Percentiles rank a stretch among this genome's conserved stretches.
Conservation (phyloP, 1,140 invertebrate genomes). For the Calosoma granatense region DNA sequence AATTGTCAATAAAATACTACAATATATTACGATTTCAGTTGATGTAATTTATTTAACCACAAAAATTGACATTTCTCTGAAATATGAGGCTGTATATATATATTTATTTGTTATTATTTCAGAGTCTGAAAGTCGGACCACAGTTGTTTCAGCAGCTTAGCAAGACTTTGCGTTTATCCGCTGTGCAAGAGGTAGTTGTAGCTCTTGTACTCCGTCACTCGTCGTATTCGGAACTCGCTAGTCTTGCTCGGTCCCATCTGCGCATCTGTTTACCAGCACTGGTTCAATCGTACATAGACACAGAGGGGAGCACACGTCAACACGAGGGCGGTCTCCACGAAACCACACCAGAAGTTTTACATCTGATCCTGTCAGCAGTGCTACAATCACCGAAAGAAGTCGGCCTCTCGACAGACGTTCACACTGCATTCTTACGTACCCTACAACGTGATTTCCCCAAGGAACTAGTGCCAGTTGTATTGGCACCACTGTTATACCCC, state of each 20-base stretch:
- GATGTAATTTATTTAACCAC: no score
- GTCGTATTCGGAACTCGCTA: constrained; percentile 59
- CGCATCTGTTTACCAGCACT: constrained; percentile 74
- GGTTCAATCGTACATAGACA: constrained; percentile 73
- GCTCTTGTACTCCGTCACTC: constrained; percentile 74
- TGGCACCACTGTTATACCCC: constrained; percentile 78
- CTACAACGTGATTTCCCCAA: constrained; percentile 78
- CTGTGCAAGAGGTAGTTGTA: constrained; percentile 83
- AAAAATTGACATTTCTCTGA: no score
- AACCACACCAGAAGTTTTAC: constrained; percentile 76
- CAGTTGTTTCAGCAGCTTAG: constrained; percentile 73
- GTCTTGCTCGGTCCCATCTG: constrained; percentile 64
- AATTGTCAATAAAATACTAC: no score
- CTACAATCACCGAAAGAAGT: constrained; percentile 45
- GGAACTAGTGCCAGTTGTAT: constrained; percentile 75
- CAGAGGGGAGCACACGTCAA: constrained; percentile 53
- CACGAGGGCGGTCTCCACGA: constrained; percentile 78
- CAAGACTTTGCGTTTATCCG: constrained; percentile 70
- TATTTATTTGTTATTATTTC: constrained; percentile 34
- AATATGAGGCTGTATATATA: constrained; percentile 10
- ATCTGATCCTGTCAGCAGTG: constrained; percentile 62
- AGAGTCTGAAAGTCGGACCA: constrained; percentile 62
- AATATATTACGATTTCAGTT: no score
- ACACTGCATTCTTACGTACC: constrained; percentile 68
- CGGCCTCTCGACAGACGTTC: constrained; percentile 56